phyloP scores from a whole-genome alignment of 2,888 invertebrate genomes.

The Dendrolimus pini region DNA sequence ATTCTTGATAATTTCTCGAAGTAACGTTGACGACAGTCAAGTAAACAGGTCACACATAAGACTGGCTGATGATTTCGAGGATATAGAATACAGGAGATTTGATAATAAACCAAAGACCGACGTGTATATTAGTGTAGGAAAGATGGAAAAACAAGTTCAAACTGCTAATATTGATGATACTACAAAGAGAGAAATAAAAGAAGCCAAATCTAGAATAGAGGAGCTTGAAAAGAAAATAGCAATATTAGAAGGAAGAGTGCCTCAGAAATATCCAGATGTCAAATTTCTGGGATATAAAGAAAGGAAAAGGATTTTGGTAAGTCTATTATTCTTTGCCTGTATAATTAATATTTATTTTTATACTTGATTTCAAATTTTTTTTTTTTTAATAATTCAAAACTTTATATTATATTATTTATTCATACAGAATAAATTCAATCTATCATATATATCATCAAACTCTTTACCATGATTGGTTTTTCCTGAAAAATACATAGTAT shows the following conservation, averaged over 20 bases:
- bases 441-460: too few species aligned
- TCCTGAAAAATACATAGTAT: too few species aligned
- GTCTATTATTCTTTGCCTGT: conserved; percentile 13
- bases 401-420: too few species aligned
- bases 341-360: too few species aligned
- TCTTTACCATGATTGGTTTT: too few species aligned
- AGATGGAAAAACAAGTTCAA: conserved; percentile 33
- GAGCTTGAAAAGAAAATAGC: conserved; percentile 84
- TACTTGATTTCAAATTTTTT: not conserved
- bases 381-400: not conserved
- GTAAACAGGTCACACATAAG: conserved; percentile 31
- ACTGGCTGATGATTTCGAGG: conserved; percentile 32
- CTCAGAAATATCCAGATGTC: conserved; percentile 93
- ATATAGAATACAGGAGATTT: conserved; percentile 40
- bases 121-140: conserved; percentile 23
- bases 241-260: conserved; percentile 82
- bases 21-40: conserved; percentile 27
- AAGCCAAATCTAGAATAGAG: conserved; percentile 79
- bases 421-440: too few species aligned
- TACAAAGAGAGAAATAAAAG: conserved; percentile 70
- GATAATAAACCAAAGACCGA: conserved; percentile 37
- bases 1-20: conserved; percentile 45
- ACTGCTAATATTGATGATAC: conserved; percentile 30
- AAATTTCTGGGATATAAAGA: conserved; percentile 94
- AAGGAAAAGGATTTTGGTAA: conserved; percentile 93